Percentiles rank a stretch among this genome's conserved stretches.
These are phyloP conservation scores for Hiodon tergisus DNA, from an alignment of 2,113 vertebrate species.

Conservation along the genomic window DNA sequence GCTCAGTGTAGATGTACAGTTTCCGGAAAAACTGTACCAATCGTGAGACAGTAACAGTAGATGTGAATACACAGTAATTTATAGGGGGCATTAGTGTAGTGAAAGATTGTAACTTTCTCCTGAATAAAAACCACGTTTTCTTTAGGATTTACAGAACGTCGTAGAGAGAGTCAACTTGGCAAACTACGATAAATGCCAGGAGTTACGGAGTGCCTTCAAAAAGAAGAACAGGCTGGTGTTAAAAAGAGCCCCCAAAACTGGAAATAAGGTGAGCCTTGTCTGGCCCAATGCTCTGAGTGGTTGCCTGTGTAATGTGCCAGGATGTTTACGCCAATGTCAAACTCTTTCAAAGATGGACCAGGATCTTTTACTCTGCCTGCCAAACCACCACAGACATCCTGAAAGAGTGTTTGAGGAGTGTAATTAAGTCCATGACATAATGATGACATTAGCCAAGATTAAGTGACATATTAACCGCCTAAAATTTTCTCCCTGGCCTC, in stretches of 20 bases:
- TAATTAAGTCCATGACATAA: not conserved
- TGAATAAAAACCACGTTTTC: constrained; percentile 10
- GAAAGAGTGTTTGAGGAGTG: not conserved
- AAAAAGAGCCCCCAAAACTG: constrained; percentile 64
- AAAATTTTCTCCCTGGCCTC: not conserved
- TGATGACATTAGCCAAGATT: too few species aligned
- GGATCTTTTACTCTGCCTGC: not conserved
- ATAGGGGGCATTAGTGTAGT: too few species aligned
- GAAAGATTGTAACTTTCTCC: too few species aligned
- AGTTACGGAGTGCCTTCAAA: constrained; percentile 76
- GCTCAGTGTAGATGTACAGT: too few species aligned
- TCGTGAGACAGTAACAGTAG: too few species aligned
- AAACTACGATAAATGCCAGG: constrained; percentile 86
- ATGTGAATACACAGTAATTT: too few species aligned
- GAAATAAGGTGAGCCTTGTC: constrained; percentile 76
- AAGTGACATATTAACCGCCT: not conserved
- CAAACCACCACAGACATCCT: not conserved
- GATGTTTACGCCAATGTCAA: not conserved
- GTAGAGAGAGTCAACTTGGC: constrained; percentile 83
- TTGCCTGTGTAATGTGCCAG: too few species aligned
- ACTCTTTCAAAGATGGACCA: not conserved
- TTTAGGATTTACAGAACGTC: constrained; percentile 80
- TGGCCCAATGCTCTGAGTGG: too few species aligned
- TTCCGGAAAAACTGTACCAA: too few species aligned
- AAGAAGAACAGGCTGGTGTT: constrained; percentile 84